Percentiles rank a stretch among this genome's conserved stretches.
phyloP scores from a whole-genome alignment of 2,113 vertebrate genomes.

The Eurypyga helias region DNA sequence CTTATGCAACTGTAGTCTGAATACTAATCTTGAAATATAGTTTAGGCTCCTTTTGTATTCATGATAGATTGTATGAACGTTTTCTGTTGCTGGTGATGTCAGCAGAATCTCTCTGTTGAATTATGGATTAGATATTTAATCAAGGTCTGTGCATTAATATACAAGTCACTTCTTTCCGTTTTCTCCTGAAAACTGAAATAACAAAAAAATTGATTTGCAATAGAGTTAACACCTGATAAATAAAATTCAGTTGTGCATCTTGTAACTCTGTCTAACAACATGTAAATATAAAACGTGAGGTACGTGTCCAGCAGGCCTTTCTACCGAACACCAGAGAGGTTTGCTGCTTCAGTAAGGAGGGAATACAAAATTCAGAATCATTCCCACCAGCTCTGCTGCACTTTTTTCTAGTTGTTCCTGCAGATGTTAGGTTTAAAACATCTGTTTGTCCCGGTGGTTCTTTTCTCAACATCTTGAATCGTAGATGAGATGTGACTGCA shows the following conservation, averaged over 20 bases:
- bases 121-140: conserved; percentile 77
- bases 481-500: neutral
- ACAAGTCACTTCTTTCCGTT: conserved; percentile 36
- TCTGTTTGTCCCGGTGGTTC: neutral
- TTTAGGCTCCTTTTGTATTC: conserved; percentile 62
- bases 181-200: conserved; percentile 26
- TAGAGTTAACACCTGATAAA: conserved; percentile 24
- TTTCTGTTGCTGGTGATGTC: conserved; percentile 64
- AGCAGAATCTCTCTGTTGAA: conserved; percentile 71
- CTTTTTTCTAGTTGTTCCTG: neutral
- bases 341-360: neutral
- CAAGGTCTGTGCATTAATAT: conserved; percentile 34
- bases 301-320: neutral
- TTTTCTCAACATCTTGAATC: neutral
- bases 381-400: neutral
- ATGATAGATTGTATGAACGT: conserved; percentile 24
- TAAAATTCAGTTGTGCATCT: neutral
- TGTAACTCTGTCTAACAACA: neutral
- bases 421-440: neutral
- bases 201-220: neutral
- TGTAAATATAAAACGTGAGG: neutral
- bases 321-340: neutral
- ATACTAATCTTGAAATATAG: conserved; percentile 18
- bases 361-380: neutral
- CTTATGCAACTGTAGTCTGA: neutral